Evolutionary conservation across 2,888 invertebrate species (phyloP).

Genomic region (Zygothrica quintamaculata): DNA sequence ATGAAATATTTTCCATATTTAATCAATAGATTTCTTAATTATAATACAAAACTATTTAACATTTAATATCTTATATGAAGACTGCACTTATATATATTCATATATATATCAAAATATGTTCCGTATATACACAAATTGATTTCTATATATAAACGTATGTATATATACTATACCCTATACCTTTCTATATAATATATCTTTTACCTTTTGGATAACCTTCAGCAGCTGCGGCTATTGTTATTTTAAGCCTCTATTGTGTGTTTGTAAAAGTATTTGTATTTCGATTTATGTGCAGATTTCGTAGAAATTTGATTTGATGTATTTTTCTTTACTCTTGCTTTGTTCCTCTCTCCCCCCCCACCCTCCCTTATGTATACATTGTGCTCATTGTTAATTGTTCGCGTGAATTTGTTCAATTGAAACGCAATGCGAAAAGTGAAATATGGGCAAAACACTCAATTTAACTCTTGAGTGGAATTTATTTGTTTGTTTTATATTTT

Average conservation of each 20-base stretch:
- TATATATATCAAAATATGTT: conserved; percentile 1
- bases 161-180: background rate
- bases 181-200: background rate
- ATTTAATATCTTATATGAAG: too few relatives aligned
- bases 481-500: conserved; percentile 34
- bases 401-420: conserved; percentile 82
- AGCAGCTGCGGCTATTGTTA: conserved; percentile 39
- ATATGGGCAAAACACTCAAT: conserved; percentile 79
- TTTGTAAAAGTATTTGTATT: conserved; percentile 44
- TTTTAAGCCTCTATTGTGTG: conserved; percentile 48
- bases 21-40: too few relatives aligned
- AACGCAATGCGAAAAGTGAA: conserved; percentile 77
- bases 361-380: conserved; percentile 46
- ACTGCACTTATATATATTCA: too few relatives aligned
- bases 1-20: too few relatives aligned
- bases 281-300: conserved; percentile 62
- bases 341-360: conserved; percentile 37
- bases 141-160: background rate
- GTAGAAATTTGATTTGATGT: conserved; percentile 61
- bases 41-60: too few relatives aligned
- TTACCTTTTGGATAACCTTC: conserved; percentile 21
- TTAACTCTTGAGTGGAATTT: conserved; percentile 50
- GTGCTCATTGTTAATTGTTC: conserved; percentile 81
- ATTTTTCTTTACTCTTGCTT: conserved; percentile 24
- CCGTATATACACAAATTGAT: background rate